phyloP scores from a whole-genome alignment of 2,888 invertebrate species.

The Vannuccia rotundouncinata region DNA sequence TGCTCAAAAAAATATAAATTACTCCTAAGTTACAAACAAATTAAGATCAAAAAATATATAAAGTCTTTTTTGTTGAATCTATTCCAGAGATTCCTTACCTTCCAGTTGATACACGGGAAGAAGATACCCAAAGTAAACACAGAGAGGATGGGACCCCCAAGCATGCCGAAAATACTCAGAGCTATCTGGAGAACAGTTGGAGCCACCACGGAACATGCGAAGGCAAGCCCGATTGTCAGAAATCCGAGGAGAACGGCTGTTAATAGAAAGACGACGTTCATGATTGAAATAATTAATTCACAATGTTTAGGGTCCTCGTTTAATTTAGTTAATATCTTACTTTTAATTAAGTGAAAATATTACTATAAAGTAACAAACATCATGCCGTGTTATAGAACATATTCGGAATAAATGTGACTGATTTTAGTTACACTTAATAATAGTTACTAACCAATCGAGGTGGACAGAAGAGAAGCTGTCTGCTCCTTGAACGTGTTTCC shows the following conservation, averaged over 20 bases:
- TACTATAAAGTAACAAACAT: no score
- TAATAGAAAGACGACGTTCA: no score
- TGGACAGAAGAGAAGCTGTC: not conserved
- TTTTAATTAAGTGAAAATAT: no score
- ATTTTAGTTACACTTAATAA: no score
- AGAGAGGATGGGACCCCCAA: constrained; percentile 48
- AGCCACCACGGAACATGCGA: constrained; percentile 38
- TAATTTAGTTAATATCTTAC: no score
- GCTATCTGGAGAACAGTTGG: constrained; percentile 45
- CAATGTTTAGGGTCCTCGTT: no score
- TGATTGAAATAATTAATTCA: no score
- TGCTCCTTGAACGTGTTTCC: not conserved
- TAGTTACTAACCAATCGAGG: not conserved
- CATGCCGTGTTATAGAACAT: no score
- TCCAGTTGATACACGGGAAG: constrained; percentile 41
- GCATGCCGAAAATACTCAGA: constrained; percentile 49
- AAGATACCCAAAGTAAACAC: constrained; percentile 43
- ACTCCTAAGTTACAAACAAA: no score
- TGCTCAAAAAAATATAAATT: no score
- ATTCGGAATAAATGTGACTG: no score
- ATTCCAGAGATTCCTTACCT: constrained; percentile 30
- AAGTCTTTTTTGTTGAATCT: not conserved
- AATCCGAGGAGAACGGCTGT: constrained; percentile 42
- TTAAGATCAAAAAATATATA: not conserved
- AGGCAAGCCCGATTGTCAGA: constrained; percentile 41